Evolutionary conservation across 1,140 invertebrate species (phyloP).

Genomic region (Temnothorax curvispinosus): DNA sequence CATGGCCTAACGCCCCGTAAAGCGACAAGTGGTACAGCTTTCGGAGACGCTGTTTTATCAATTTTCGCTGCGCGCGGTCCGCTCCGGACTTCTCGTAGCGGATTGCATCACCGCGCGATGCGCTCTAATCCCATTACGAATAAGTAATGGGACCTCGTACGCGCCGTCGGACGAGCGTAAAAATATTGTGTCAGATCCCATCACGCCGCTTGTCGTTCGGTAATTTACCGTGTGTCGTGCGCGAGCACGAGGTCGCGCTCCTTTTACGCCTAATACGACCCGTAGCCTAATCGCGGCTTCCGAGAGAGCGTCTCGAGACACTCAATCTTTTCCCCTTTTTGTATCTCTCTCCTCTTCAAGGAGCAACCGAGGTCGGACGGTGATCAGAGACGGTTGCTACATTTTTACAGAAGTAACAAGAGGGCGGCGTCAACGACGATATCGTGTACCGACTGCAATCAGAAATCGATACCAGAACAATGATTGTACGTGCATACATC

Average conservation of each 20-base stretch:
- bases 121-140: conserved; percentile 80
- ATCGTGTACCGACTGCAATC: conserved; percentile 5
- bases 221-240: conserved; percentile 74
- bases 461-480: conserved; percentile 12
- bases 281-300: conserved; percentile 62
- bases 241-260: conserved; percentile 64
- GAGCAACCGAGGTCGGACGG: not conserved
- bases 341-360: not conserved
- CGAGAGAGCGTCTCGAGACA: conserved; percentile 36
- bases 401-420: conserved; percentile 45
- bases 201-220: conserved; percentile 71
- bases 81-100: conserved; percentile 2
- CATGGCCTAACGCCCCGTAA: conserved; percentile 77
- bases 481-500: conserved; percentile 18
- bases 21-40: conserved; percentile 62
- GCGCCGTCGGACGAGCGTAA: conserved; percentile 73
- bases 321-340: not conserved
- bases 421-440: not conserved
- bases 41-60: conserved; percentile 56
- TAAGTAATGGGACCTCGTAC: conserved; percentile 73
- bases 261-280: conserved; percentile 53
- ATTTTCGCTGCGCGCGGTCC: not conserved
- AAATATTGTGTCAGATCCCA: conserved; percentile 81
- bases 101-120: conserved; percentile 63
- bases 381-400: too few relatives aligned